These are phyloP conservation scores for Miopithecus talapoin DNA, from an alignment of 2,797 vertebrate genomes.

Conservation along the genomic window DNA sequence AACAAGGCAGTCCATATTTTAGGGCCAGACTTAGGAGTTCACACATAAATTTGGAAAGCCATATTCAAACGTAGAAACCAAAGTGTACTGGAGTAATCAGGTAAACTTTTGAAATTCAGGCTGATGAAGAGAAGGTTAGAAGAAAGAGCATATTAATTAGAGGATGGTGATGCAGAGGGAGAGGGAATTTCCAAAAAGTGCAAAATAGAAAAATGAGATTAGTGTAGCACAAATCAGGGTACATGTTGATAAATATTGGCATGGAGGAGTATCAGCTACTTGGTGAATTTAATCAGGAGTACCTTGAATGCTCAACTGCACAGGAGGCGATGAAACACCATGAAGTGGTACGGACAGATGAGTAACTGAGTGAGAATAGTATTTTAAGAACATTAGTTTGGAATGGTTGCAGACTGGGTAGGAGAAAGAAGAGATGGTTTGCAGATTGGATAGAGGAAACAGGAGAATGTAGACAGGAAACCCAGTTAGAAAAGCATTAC, in stretches of 20 bases:
- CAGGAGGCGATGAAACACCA: background rate
- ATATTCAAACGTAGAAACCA: constrained; percentile 5
- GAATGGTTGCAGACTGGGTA: background rate
- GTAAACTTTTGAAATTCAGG: background rate
- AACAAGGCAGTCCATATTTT: background rate
- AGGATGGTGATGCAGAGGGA: rapidly evolving
- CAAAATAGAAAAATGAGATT: background rate
- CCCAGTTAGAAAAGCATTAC: constrained; percentile 24
- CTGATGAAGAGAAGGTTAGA: background rate
- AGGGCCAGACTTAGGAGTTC: background rate
- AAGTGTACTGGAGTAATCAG: background rate
- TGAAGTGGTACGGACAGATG: background rate
- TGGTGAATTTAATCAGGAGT: background rate
- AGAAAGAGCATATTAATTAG: background rate
- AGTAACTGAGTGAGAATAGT: background rate
- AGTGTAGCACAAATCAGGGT: background rate
- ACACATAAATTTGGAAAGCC: background rate
- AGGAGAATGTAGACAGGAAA: background rate
- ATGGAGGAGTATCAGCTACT: background rate
- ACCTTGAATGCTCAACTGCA: background rate
- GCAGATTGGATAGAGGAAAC: background rate
- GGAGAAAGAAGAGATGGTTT: background rate
- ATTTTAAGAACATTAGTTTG: constrained; percentile 42
- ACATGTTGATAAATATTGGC: background rate
- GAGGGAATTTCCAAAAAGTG: background rate